phyloP scores from a whole-genome alignment of 2,888 invertebrate genomes.

The Exephanes ischioxanthus region DNA sequence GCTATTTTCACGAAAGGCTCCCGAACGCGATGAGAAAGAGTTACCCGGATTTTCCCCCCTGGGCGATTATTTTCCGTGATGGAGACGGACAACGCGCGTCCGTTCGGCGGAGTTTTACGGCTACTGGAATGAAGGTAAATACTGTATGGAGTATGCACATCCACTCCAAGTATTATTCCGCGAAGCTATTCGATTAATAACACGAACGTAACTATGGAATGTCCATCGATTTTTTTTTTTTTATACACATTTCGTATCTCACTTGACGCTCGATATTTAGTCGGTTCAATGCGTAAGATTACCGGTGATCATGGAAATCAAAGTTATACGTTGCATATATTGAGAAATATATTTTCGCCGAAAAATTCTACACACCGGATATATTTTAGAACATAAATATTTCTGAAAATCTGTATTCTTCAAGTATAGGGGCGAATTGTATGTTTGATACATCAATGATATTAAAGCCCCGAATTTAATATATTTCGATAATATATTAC shows the following conservation, averaged over 20 bases:
- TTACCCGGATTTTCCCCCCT: slow-evolving; percentile 25
- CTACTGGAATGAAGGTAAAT: slow-evolving; percentile 37
- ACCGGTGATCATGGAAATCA: not conserved
- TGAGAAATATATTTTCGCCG: not conserved
- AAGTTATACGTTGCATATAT: not conserved
- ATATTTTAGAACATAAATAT: no score
- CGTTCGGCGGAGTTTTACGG: not conserved
- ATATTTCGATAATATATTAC: no score
- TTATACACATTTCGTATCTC: not conserved
- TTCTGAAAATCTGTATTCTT: no score
- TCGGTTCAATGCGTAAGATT: not conserved
- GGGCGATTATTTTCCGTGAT: slow-evolving; percentile 56
- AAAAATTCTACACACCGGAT: no score
- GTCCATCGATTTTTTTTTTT: not conserved
- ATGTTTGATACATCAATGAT: no score
- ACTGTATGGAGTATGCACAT: slow-evolving; percentile 12
- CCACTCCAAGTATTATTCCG: slow-evolving; percentile 21
- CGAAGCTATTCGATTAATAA: slow-evolving; percentile 6
- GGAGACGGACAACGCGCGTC: slow-evolving; percentile 18
- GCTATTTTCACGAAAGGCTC: slow-evolving; percentile 43
- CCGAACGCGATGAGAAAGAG: slow-evolving; percentile 21
- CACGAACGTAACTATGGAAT: slow-evolving; percentile 5
- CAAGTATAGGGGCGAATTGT: no score
- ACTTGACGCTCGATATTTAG: not conserved
- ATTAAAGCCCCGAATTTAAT: no score